A percentile compares a stretch with the other conserved stretches of the same genome.
Evolutionary conservation across 2,888 invertebrate species (phyloP).

Genomic region (Nezara viridula): DNA sequence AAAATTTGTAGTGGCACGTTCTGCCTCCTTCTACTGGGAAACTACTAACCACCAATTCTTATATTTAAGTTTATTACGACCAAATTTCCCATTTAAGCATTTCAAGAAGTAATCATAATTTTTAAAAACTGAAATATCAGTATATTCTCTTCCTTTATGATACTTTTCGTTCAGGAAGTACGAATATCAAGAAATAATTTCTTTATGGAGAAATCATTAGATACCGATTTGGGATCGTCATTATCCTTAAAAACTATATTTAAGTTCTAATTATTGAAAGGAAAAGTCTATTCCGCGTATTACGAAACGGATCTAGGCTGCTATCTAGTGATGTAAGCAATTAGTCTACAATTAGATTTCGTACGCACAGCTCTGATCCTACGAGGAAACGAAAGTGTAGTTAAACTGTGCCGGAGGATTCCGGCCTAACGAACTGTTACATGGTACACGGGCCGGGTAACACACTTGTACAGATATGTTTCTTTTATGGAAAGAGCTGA

Average conservation of each 20-base stretch:
- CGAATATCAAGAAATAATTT: too few relatives aligned
- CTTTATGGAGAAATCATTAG: not conserved
- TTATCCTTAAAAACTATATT: not conserved
- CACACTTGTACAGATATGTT: not conserved
- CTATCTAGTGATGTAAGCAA: not conserved
- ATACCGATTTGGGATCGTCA: not conserved
- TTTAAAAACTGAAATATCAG: too few relatives aligned
- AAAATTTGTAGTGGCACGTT: too few relatives aligned
- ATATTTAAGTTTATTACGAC: too few relatives aligned
- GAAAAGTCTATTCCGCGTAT: not conserved
- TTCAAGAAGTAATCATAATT: too few relatives aligned
- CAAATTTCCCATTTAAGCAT: too few relatives aligned
- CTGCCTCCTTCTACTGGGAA: too few relatives aligned
- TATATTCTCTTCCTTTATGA: too few relatives aligned
- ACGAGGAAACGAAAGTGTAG: conserved; percentile 3
- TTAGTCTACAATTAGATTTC: conserved; percentile 11
- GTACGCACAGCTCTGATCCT: not conserved
- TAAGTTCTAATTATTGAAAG: not conserved
- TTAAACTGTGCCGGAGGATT: not conserved
- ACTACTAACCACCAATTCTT: too few relatives aligned
- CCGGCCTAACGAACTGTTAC: not conserved
- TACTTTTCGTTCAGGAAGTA: too few relatives aligned
- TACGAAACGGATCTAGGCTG: not conserved
- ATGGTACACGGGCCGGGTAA: not conserved
- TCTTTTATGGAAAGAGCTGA: conserved; percentile 16